phyloP scores from a whole-genome alignment of 1,140 invertebrate genomes.

The Amyelois transitella region DNA sequence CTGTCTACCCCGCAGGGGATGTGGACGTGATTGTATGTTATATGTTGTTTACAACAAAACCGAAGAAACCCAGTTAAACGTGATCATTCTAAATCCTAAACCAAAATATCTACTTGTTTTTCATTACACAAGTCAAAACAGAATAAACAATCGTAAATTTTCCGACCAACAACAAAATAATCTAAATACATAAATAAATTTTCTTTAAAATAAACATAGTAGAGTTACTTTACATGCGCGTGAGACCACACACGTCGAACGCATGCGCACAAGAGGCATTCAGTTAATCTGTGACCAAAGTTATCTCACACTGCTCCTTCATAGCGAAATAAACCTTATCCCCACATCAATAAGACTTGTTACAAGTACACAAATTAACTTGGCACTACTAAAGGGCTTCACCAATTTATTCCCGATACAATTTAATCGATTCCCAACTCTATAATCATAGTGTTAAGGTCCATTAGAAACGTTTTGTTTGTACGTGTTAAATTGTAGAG shows the following conservation, averaged over 20 bases:
- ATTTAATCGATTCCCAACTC: constrained; percentile 13
- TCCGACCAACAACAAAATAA: not conserved
- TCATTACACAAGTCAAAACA: not conserved
- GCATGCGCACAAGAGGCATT: constrained; percentile 24
- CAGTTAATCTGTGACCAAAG: not conserved
- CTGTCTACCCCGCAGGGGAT: no score
- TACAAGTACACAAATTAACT: not conserved
- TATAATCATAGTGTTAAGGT: constrained; percentile 9
- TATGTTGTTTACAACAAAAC: no score
- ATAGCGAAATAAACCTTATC: not conserved
- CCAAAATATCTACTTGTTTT: no score
- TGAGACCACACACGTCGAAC: constrained; percentile 50
- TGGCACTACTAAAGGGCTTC: constrained; percentile 7
- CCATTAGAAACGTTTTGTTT: not conserved
- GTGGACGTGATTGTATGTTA: no score
- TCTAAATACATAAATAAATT: not conserved
- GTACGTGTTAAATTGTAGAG: constrained; percentile 25
- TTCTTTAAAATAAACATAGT: constrained; percentile 14
- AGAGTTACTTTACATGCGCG: constrained; percentile 30
- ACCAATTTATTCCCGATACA: constrained; percentile 6
- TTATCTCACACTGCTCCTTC: not conserved
- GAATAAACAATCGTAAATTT: not conserved
- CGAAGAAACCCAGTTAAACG: no score
- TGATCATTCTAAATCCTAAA: no score
- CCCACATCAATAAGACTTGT: not conserved